phyloP scores from a whole-genome alignment of 2,888 invertebrate genomes.

The Parapristionchus giblindavisi region DNA sequence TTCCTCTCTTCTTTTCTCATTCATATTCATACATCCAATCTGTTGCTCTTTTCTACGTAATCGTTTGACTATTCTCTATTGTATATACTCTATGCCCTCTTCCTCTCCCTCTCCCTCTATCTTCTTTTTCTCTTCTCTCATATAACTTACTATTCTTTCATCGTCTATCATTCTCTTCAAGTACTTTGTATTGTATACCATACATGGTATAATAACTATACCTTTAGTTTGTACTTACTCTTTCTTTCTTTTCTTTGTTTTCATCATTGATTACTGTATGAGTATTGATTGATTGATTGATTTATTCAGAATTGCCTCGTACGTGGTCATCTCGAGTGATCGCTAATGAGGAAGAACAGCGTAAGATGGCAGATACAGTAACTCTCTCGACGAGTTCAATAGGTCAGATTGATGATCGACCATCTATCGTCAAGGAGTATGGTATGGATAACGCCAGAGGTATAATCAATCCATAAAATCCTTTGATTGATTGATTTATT shows the following conservation, averaged over 20 bases:
- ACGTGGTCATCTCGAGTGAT: slow-evolving; percentile 10
- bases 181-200: neutral
- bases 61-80: neutral
- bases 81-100: neutral
- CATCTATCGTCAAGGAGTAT: no score
- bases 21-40: neutral
- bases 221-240: no score
- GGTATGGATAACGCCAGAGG: no score
- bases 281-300: neutral
- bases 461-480: neutral
- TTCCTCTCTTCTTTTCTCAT: neutral
- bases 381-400: neutral
- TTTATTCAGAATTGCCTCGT: neutral
- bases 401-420: neutral
- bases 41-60: slow-evolving; percentile 18
- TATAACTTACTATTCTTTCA: neutral
- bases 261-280: neutral
- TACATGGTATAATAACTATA: no score
- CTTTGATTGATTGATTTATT: neutral
- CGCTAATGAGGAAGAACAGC: slow-evolving; percentile 8
- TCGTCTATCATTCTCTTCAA: neutral
- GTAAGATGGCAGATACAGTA: neutral
- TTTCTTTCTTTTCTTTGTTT: neutral
- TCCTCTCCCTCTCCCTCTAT: neutral
- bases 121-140: neutral